Evolutionary conservation across 2,113 vertebrate species (phyloP), one percentile per base, ranked within the genome.

Genomic region (Laticauda colubrina): DNA sequence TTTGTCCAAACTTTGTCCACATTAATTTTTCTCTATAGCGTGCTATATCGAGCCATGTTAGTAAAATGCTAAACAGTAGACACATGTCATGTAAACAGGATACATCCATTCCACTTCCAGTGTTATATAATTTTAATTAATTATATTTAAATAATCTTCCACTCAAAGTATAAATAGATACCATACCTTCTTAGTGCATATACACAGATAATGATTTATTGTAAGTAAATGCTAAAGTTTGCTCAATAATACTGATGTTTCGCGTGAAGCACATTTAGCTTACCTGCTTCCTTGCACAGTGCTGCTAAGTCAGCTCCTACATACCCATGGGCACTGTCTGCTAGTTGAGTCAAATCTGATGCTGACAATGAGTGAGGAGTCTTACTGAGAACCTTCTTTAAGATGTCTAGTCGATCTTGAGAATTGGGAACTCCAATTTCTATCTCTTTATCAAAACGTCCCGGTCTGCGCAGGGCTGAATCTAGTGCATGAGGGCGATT

Each of bases 401-500:
- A 95, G 91, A 99, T 99, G 91, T 99, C 99, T 8, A 98, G 97
- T 0, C 99, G 98, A 90, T 98, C 98, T 0, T 89, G 96, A 5
- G 98, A 98, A 24, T 97, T 97, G 0, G 99, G 99, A 89, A 99
- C 98, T 0, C 99, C 99, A 39, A 99, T 99, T 96, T 99, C 99
- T 94, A 99, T 97, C 97, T 99, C 99, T 94, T 98, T 99, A 95
- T 99, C 99, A 18, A 99, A 99, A 29, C 99, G 98, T 0, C 99
- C 99, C 0, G 99, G 99, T 54, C 99, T 97, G 87, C 99, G 98
- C 89, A 99, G 97, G 0, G 99, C 99, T 0, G 98, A 97, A 94
- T 99, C 99, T 75, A 99, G 95, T 0, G 98, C 98, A 0, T 99
- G 98, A 69, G 98, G 99, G 23, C 99, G 98, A 94, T 99, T 99